Conservation (phyloP, 2,888 invertebrate species). For the Athalia rosae region DNA sequence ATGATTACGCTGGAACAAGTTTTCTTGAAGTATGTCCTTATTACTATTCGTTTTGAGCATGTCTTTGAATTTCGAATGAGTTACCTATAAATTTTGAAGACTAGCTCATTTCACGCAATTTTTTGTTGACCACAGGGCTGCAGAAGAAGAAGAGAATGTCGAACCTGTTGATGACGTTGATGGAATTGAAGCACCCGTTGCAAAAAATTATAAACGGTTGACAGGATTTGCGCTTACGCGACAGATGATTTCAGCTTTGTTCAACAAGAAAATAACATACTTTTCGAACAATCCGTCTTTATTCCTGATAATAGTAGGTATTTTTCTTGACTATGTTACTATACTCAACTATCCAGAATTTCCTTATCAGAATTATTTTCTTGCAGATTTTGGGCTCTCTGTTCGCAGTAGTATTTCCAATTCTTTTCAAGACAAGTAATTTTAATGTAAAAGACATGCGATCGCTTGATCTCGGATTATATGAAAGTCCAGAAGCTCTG, state of each 20-base stretch:
- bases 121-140: conserved; percentile 57
- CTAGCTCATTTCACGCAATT: not conserved
- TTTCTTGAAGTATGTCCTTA: conserved; percentile 81
- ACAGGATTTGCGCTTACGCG: conserved; percentile 61
- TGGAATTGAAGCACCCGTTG: conserved; percentile 55
- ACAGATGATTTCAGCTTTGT: conserved; percentile 67
- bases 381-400: conserved; percentile 65
- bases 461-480: conserved; percentile 66
- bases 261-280: conserved; percentile 68
- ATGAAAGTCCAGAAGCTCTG: conserved; percentile 62
- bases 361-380: not conserved
- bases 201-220: conserved; percentile 60
- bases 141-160: conserved; percentile 61
- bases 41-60: conserved; percentile 1
- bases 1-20: conserved; percentile 96
- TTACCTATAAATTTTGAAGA: not conserved
- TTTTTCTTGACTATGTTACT: not conserved
- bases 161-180: not conserved
- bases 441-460: conserved; percentile 55
- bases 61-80: too few species aligned
- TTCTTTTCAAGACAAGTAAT: conserved; percentile 62
- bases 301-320: conserved; percentile 25
- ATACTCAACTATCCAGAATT: not conserved
- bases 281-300: conserved; percentile 63
- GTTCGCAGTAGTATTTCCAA: conserved; percentile 64